These are phyloP conservation scores for Anneissia japonica DNA, from an alignment of 35 echinoderm and acorn worm species.

Conservation along the genomic window DNA sequence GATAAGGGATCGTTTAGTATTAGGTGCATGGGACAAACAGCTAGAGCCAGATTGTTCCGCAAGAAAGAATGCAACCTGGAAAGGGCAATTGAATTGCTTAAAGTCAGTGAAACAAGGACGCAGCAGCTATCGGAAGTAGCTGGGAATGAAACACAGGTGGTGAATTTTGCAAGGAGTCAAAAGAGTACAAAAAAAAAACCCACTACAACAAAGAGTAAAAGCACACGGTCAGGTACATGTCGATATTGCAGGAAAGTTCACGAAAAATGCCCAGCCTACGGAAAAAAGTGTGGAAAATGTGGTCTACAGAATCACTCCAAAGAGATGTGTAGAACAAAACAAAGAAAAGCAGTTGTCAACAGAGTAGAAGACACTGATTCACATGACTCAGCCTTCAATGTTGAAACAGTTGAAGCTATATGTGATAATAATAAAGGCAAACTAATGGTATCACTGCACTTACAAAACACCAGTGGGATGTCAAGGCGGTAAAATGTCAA, in stretches of 20 bases:
- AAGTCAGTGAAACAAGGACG: slow-evolving; percentile 18
- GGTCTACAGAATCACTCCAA: background rate
- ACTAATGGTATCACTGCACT: too few relatives aligned
- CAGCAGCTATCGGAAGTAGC: background rate
- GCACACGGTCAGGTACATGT: background rate
- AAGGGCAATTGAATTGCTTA: slow-evolving; percentile 13
- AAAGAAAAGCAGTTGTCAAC: background rate
- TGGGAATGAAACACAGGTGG: too few relatives aligned
- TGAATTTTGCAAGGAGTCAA: too few relatives aligned
- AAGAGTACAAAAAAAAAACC: too few relatives aligned
- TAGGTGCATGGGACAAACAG: slow-evolving; percentile 3
- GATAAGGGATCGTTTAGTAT: slow-evolving; percentile 38
- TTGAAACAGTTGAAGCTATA: too few relatives aligned
- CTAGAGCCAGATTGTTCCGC: slow-evolving; percentile 1
- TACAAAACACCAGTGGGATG: too few relatives aligned
- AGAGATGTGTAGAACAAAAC: background rate
- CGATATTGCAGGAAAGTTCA: slow-evolving; percentile 31
- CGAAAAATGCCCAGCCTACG: slow-evolving; percentile 27
- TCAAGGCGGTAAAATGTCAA: too few relatives aligned
- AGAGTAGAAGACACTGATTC: too few relatives aligned
- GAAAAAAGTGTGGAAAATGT: slow-evolving; percentile 11
- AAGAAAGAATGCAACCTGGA: slow-evolving; percentile 20
- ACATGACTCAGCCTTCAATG: too few relatives aligned
- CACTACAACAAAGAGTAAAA: background rate
- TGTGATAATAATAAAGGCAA: too few relatives aligned